phyloP scores from a whole-genome alignment of 1,140 invertebrate species.

The Holcopasites calliopsidis region DNA sequence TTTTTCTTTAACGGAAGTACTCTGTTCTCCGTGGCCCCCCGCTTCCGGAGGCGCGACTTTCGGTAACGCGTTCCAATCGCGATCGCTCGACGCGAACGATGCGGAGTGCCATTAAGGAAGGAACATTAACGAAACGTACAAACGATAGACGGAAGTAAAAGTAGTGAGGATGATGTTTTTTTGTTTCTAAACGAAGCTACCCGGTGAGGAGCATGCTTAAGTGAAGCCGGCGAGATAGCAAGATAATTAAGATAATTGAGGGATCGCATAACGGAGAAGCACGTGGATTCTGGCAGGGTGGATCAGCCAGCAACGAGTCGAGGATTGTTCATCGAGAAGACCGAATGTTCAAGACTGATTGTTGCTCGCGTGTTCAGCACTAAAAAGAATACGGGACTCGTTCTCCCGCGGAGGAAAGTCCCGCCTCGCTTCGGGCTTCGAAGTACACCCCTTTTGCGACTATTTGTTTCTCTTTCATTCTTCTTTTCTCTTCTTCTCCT shows the following conservation, averaged over 20 bases:
- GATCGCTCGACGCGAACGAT: not conserved
- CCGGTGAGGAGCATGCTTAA: too few species aligned
- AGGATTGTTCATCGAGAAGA: conserved; percentile 8
- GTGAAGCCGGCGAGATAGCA: not conserved
- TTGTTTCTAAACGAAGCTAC: too few species aligned
- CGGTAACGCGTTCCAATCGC: not conserved
- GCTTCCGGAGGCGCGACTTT: not conserved
- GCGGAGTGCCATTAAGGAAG: not conserved
- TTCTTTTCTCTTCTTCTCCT: conserved; percentile 5
- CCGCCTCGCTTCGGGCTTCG: not conserved
- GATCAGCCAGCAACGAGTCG: not conserved
- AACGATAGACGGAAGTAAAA: not conserved
- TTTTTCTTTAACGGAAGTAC: too few species aligned
- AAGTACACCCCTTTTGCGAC: conserved; percentile 2
- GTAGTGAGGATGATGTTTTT: not conserved
- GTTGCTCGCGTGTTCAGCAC: conserved; percentile 2
- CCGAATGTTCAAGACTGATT: not conserved
- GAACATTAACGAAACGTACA: not conserved
- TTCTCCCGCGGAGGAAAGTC: not conserved
- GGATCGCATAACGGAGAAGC: not conserved
- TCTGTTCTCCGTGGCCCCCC: too few species aligned
- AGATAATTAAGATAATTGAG: not conserved
- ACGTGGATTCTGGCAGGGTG: not conserved
- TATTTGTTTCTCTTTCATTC: conserved; percentile 7
- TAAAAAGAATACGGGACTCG: not conserved